Base-by-base conservation (phyloP, 2,888 invertebrate species). In the Melangyna quadrimaculata region DNA sequence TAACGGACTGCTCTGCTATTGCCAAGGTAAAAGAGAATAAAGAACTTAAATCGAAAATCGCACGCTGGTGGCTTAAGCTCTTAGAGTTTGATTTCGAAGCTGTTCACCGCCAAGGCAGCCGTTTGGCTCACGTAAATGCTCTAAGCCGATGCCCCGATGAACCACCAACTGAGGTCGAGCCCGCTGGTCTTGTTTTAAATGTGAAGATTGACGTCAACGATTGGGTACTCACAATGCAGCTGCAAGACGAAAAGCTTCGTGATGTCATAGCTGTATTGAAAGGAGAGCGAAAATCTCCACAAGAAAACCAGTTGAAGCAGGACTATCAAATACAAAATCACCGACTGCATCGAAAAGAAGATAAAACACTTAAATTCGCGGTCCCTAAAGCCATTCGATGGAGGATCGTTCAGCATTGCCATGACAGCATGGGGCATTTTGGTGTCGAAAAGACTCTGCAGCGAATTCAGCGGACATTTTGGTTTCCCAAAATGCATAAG, bases 31-130 rank as follows among this genome's bases (percentile, higher is more conserved):
- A 78, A 59, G 65, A 59, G 70, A 24, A 83, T 88, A 40, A 40
- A 22, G 88, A 88, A 22, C n/a, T n/a, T n/a, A 65, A 88, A 24
- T 88, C 88, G 88, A n/a, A n/a, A n/a, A n/a, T n/a, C n/a, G n/a
- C n/a, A n/a, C n/a, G n/a, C n/a, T n/a, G n/a, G n/a, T 88, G 87
- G 37, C 45, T 87, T 10, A 55, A 78, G 61, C 24, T 88, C 4
- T 32, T 84, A 9, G 88, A 88, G 29, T 88, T 72, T 45, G 77
- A 88, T 65, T 87, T 84, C 51, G 78, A 73, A 19, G 51, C 81
- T 45, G 74, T 87, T 35, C 88, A 88, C 77, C 71, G 87, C 12
- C 53, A 82, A 51, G 87, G 82, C 6, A 55, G 51, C 19, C 70
- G 74, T 10, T 77, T 88, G 88, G 65, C 67, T 10, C 87, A 87